Evolutionary conservation across 2,888 invertebrate species (phyloP), one percentile per base, ranked within the genome.

Genomic region (Caenorhabditis parvicauda): DNA sequence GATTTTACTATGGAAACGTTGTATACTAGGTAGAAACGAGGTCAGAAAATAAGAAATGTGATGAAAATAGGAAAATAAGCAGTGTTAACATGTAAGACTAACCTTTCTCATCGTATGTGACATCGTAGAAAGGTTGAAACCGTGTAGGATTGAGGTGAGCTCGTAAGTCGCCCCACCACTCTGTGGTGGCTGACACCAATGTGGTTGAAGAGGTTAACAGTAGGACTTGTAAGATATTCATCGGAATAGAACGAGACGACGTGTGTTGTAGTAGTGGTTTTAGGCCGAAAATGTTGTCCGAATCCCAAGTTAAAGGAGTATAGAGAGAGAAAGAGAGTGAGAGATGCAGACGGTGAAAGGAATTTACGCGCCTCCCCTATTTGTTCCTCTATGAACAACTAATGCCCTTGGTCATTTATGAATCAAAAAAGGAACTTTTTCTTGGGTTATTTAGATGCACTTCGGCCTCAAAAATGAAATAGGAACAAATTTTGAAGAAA

Each of bases 161-260:
- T n/a, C 79, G 51, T 6, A 74, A 63, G 51, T 79, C 79, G 25
- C 79, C 79, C 69, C 77, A 79, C 79, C 79, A 79, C 55, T 79
- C 79, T 14, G 79, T 79, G 27, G 79, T 79, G 17, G 72, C 61
- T 41, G 53, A 25, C 39, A 48, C 32, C 24, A 51, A 24, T 38
- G 46, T 47, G 22, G n/a, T n/a, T n/a, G n/a, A n/a, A n/a, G n/a
- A n/a, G n/a, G n/a, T n/a, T n/a, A n/a, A n/a, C n/a, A n/a, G n/a
- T n/a, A n/a, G n/a, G n/a, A n/a, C n/a, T n/a, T n/a, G n/a, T n/a
- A n/a, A n/a, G n/a, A n/a, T n/a, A n/a, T n/a, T n/a, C n/a, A n/a
- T n/a, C n/a, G n/a, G n/a, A n/a, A n/a, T n/a, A n/a, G n/a, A n/a
- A n/a, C n/a, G n/a, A n/a, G n/a, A n/a, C n/a, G n/a, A n/a, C n/a